phyloP scores from a whole-genome alignment of 2,888 invertebrate species.

The Sphaerolaimus hirsutus region DNA sequence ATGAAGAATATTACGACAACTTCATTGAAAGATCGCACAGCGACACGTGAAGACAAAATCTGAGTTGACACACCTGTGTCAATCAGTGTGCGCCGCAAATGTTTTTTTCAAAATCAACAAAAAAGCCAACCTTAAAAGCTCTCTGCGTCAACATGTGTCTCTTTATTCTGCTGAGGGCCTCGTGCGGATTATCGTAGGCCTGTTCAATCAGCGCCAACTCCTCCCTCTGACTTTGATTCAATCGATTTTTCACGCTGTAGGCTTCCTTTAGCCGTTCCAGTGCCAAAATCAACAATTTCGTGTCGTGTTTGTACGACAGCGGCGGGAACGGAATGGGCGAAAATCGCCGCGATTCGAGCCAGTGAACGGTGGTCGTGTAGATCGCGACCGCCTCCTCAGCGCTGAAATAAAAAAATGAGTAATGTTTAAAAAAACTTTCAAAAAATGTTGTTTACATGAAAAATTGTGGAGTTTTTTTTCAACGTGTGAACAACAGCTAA shows the following conservation, averaged over 20 bases:
- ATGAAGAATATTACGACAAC: no score
- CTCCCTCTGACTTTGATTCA: constrained; percentile 95
- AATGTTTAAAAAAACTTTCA: no score
- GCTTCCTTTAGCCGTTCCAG: constrained; percentile 12
- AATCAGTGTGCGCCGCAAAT: no score
- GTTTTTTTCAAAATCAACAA: not conserved
- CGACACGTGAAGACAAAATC: no score
- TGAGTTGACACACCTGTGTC: no score
- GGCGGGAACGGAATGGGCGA: constrained; percentile 99
- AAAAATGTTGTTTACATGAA: no score
- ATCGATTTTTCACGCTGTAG: constrained; percentile 31
- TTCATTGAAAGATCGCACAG: no score
- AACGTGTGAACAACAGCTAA: no score
- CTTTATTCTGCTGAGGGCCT: constrained; percentile 91
- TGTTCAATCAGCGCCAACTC: constrained; percentile 95
- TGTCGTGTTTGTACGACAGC: constrained; percentile 95
- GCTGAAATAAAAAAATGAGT: no score
- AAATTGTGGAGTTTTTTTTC: no score
- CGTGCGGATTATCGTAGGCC: constrained; percentile 98
- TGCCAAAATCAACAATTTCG: constrained; percentile 67
- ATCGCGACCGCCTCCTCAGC: constrained; percentile 99
- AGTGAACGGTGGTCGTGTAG: constrained; percentile 97
- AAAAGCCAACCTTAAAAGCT: constrained; percentile 52
- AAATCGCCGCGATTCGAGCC: constrained; percentile 90
- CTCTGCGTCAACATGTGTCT: constrained; percentile 92